Evolutionary conservation across 2,797 vertebrate genomes (phyloP).

Genomic region (Cynopterus sphinx): DNA sequence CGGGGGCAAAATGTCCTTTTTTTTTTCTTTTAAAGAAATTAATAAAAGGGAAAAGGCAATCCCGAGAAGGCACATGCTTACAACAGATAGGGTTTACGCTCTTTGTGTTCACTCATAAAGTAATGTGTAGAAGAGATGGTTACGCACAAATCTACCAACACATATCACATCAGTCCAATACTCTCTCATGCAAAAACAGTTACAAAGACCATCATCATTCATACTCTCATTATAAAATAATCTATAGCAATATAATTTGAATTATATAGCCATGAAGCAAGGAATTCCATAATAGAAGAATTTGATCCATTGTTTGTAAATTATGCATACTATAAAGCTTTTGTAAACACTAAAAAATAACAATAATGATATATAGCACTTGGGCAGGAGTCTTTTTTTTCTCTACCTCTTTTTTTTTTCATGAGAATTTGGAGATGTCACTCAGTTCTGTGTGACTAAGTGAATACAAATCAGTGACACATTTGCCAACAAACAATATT

Average conservation of each 20-base stretch:
- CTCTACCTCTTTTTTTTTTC: not conserved
- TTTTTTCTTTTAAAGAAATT: not conserved
- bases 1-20: not conserved
- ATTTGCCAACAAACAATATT: not conserved
- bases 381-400: not conserved
- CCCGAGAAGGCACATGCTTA: not conserved
- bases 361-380: not conserved
- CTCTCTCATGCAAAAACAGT: not conserved
- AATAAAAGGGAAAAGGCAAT: not conserved
- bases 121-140: not conserved
- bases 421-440: not conserved
- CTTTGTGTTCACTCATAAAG: not conserved
- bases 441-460: not conserved
- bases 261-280: not conserved
- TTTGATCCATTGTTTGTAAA: not conserved
- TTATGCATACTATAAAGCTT: not conserved
- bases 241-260: not conserved
- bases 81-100: not conserved
- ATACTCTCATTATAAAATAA: not conserved
- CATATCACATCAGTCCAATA: not conserved
- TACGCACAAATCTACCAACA: not conserved
- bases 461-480: slow-evolving; percentile 28
- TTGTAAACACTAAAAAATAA: slow-evolving; percentile 28
- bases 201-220: not conserved
- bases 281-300: not conserved